Percentiles rank a stretch among this genome's conserved stretches.
Conservation (phyloP, 2,797 vertebrate species). For the Tapirus indicus region DNA sequence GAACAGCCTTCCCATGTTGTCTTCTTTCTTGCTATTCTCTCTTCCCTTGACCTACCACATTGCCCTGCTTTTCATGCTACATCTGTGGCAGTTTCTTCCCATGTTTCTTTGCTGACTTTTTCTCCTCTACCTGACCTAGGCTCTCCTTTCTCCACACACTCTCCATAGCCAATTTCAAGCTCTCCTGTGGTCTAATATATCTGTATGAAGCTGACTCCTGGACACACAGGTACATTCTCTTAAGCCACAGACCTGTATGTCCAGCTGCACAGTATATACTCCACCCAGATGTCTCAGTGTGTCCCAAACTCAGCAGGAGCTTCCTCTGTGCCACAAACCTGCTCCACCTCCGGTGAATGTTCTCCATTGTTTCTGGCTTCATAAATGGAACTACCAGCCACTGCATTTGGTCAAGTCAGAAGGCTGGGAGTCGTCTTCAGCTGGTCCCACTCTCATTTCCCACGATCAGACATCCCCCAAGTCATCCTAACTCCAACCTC, state of each 20-base stretch:
- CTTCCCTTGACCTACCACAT: not conserved
- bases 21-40: not conserved
- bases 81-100: not conserved
- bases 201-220: not conserved
- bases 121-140: not conserved
- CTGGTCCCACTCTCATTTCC: accelerated
- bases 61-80: not conserved
- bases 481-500: not conserved
- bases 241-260: not conserved
- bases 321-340: not conserved
- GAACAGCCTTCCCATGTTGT: no score
- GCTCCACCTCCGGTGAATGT: not conserved
- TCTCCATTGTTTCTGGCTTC: not conserved
- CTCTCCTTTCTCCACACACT: not conserved
- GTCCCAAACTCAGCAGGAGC: not conserved
- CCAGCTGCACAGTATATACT: accelerated
- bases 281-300: not conserved
- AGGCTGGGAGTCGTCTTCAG: not conserved
- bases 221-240: not conserved
- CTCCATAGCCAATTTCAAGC: not conserved
- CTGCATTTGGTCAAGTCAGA: not conserved
- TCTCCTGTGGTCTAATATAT: not conserved
- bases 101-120: not conserved
- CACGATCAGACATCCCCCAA: not conserved
- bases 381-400: not conserved